Evolutionary conservation across 1,140 invertebrate species (phyloP).

Genomic region (Phenacoccus solenopsis): DNA sequence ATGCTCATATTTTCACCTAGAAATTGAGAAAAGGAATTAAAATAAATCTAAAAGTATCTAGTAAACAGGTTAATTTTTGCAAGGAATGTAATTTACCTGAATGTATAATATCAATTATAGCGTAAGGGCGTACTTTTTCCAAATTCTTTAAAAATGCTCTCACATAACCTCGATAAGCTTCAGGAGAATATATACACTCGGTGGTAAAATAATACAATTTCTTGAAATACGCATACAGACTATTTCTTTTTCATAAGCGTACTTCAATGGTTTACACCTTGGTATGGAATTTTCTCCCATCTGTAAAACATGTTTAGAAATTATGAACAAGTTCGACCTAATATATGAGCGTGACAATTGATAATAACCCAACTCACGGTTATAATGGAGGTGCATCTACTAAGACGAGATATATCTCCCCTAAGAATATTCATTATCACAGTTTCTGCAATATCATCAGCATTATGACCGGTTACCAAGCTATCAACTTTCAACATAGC

Average conservation of each 20-base stretch:
- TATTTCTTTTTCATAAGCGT: conserved; percentile 99
- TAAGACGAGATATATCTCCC: conserved; percentile 87
- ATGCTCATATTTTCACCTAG: conserved; percentile 73
- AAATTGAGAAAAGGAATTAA: conserved; percentile 31
- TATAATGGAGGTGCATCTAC: conserved; percentile 76
- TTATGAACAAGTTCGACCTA: neutral
- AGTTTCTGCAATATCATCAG: conserved; percentile 98
- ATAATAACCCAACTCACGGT: conserved; percentile 56
- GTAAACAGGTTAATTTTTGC: too few relatives aligned
- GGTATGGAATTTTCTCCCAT: conserved; percentile 76
- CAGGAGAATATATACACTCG: conserved; percentile 96
- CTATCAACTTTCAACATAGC: conserved; percentile 74
- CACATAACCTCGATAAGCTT: conserved; percentile 92
- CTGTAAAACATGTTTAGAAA: conserved; percentile 37
- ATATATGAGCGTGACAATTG: neutral
- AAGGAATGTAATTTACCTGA: conserved; percentile 49
- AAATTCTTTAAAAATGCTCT: conserved; percentile 88
- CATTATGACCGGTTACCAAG: conserved; percentile 97
- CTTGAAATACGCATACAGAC: conserved; percentile 98
- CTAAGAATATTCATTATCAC: conserved; percentile 95
- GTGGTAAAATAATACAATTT: conserved; percentile 98
- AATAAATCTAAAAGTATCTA: neutral
- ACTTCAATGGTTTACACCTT: conserved; percentile 94
- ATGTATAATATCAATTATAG: conserved; percentile 95
- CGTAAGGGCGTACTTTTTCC: conserved; percentile 82